Conservation (phyloP, 2,113 vertebrate species). For the Oceanites oceanicus region DNA sequence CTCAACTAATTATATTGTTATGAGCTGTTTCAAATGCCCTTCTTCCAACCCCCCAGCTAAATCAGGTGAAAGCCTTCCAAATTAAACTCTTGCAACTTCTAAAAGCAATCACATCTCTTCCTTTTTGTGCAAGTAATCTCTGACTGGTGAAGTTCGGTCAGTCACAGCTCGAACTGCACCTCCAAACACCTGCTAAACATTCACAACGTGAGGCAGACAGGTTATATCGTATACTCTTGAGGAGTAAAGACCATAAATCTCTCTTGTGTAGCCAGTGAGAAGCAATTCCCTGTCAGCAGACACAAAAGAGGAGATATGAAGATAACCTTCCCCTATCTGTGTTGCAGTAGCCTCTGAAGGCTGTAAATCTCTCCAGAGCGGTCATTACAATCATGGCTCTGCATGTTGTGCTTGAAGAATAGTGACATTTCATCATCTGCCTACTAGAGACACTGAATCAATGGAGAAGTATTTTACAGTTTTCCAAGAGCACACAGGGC, state of each 20-base stretch:
- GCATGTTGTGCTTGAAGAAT: neutral
- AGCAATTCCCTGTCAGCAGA: neutral
- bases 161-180: neutral
- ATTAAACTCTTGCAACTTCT: neutral
- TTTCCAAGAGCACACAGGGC: neutral
- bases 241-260: neutral
- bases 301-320: neutral
- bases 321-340: neutral
- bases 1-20: neutral
- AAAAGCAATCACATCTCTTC: neutral
- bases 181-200: neutral
- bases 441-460: neutral
- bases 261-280: neutral
- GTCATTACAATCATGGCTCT: neutral
- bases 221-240: neutral
- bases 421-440: conserved; percentile 23
- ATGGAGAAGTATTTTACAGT: neutral
- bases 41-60: neutral
- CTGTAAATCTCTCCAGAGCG: neutral
- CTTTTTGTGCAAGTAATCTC: neutral
- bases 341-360: neutral
- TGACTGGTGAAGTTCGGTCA: neutral
- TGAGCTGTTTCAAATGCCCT: neutral
- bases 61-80: neutral
- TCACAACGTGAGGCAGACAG: neutral